Evolutionary conservation across 2,113 vertebrate species (phyloP), one percentile per base, ranked within the genome.

Genomic region (Dunckerocampus dactyliophorus): DNA sequence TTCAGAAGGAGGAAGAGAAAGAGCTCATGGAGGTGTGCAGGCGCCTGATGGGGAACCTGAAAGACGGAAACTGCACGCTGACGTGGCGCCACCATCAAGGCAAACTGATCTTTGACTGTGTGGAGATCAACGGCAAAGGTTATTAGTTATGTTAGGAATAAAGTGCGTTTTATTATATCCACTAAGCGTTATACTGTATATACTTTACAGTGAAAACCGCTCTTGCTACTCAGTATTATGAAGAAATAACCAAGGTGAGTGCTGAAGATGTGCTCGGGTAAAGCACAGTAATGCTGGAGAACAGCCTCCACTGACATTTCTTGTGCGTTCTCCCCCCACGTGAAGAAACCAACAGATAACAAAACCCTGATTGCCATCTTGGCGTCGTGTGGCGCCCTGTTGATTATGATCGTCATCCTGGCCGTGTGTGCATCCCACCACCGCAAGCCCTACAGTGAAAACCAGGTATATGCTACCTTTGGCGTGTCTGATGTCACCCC

Each of bases 321-420:
- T 22, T 28, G 21, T 39, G 4, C 0, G 47, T 8, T 28, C 20
- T 3, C 60, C 69, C 22, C 56, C 37, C 19, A n/a, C 19, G 34
- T 2, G 4, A 24, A 88, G 85, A 79, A 76, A 34, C 37, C 63
- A 0, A 55, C 61, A 1, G 82, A 76, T 19, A 87, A 72, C 24
- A 83, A 63, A 46, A 90, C 84, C 0, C 68, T 90, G 61, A 86
- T 89, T 0, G 82, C 83, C 54, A 88, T 91, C 62, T 59, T 90
- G 85, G 85, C 86, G 2, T 90, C 89, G 0, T 82, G 85, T 6
- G 86, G 88, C 1, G 84, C 82, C 7, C 73, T 92, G 68, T 81
- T 88, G 0, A 69, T 84, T 67, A 86, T 91, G 81, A 88, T 92
- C 43, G 31, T 87, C 59, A 76, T 82, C 65, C 73, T 85, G 0